phyloP scores from a whole-genome alignment of 2,888 invertebrate species.

The Ophion ventricosus region DNA sequence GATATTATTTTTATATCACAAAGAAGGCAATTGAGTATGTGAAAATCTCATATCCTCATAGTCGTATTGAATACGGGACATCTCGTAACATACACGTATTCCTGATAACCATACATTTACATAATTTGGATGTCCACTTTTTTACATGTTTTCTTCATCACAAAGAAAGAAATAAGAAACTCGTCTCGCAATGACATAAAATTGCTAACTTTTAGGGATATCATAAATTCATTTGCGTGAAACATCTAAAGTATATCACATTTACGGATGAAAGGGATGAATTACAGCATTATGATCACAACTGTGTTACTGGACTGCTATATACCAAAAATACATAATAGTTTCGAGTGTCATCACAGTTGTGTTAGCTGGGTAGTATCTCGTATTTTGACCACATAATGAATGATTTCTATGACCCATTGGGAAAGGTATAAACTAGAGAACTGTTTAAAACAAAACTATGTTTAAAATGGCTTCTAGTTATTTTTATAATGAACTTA shows the following conservation, averaged over 20 bases:
- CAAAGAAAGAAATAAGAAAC: slow-evolving; percentile 11
- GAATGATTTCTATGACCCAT: no score
- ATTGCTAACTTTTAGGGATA: background rate
- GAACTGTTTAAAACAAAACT: no score
- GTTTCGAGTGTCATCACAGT: slow-evolving; percentile 7
- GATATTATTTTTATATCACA: slow-evolving; percentile 1
- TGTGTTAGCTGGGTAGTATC: slow-evolving; percentile 4
- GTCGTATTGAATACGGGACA: slow-evolving; percentile 7
- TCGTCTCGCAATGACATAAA: slow-evolving; percentile 8
- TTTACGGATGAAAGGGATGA: background rate
- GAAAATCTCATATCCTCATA: slow-evolving; percentile 6
- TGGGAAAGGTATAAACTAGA: no score
- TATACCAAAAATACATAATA: slow-evolving; percentile 13
- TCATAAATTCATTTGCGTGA: slow-evolving; percentile 3
- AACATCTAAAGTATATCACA: slow-evolving; percentile 2
- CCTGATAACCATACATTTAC: slow-evolving; percentile 2
- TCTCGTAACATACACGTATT: slow-evolving; percentile 16
- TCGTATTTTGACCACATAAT: no score
- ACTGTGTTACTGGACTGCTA: background rate
- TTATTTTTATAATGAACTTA: no score
- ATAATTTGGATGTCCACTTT: slow-evolving; percentile 2
- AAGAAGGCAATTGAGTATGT: background rate
- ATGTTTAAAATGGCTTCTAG: no score
- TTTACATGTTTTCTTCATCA: background rate
- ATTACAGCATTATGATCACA: background rate